Conservation (phyloP, 2,888 invertebrate genomes). For the Amaurobius ferox region DNA sequence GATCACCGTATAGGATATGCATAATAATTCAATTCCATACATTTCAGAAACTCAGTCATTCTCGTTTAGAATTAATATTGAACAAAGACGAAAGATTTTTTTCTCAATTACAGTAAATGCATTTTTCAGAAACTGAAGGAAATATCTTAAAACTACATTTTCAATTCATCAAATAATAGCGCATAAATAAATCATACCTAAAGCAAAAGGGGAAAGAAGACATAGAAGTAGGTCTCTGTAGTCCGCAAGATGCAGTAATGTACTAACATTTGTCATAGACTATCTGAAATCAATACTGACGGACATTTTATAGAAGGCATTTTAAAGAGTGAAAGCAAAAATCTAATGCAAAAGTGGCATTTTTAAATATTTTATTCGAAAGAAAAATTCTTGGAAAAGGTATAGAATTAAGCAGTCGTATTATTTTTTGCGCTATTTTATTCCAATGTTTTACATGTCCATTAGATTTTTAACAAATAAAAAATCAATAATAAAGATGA, state of each 20-base stretch:
- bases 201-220: not conserved
- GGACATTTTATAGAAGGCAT: slow-evolving; percentile 12
- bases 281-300: slow-evolving; percentile 24
- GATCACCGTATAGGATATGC: no score
- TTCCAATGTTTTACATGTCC: no score
- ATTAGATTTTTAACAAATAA: no score
- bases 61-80: no score
- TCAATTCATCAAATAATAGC: slow-evolving; percentile 16
- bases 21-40: no score
- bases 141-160: not conserved
- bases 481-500: no score
- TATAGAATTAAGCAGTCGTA: not conserved
- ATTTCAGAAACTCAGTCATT: no score
- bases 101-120: no score
- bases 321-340: slow-evolving; percentile 21
- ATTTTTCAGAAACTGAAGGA: not conserved
- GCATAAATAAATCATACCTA: slow-evolving; percentile 13
- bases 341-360: slow-evolving; percentile 9
- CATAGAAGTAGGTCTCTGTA: slow-evolving; percentile 5
- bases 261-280: slow-evolving; percentile 18
- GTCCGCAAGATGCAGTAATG: slow-evolving; percentile 11
- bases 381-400: not conserved
- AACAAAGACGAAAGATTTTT: no score
- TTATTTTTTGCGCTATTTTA: not conserved
- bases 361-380: slow-evolving; percentile 11